A percentile compares a stretch with the other conserved stretches of the same genome.
Evolutionary conservation across 2,888 invertebrate genomes (phyloP).

Genomic region (Mimas tiliae): DNA sequence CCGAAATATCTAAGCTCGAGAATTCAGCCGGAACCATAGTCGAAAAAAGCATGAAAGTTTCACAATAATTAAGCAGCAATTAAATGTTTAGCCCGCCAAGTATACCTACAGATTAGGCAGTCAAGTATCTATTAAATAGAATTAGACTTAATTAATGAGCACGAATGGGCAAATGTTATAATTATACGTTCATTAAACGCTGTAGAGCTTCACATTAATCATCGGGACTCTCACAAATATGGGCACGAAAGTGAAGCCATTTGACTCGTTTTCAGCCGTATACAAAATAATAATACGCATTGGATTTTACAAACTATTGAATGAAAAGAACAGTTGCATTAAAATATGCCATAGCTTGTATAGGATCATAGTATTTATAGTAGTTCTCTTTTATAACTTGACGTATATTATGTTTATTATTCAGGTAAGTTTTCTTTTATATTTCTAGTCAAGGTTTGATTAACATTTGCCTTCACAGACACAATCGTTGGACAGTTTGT

Average conservation of each 20-base stretch:
- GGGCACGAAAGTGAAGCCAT: conserved; percentile 42
- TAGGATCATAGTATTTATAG: conserved; percentile 38
- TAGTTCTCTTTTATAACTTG: conserved; percentile 37
- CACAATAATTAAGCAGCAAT: background rate
- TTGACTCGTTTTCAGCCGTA: conserved; percentile 47
- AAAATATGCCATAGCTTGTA: conserved; percentile 43
- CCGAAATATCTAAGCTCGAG: too few relatives aligned
- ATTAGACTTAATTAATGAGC: conserved; percentile 25
- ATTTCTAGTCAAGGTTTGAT: conserved; percentile 1
- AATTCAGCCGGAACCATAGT: too few relatives aligned
- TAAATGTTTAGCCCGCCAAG: background rate
- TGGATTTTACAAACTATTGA: conserved; percentile 48
- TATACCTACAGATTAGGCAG: background rate
- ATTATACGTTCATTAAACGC: conserved; percentile 21
- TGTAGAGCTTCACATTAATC: conserved; percentile 12
- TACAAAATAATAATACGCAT: conserved; percentile 45
- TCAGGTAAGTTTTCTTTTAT: conserved; percentile 39
- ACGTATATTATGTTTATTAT: conserved; percentile 46
- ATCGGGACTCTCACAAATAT: conserved; percentile 30
- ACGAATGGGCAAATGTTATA: conserved; percentile 13
- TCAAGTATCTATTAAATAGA: conserved; percentile 17
- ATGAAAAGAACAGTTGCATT: conserved; percentile 39
- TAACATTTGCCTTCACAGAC: background rate
- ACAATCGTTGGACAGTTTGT: background rate
- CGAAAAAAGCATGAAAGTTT: background rate